A percentile compares a stretch with the other conserved stretches of the same genome.
These are phyloP conservation scores for Polyommatus icarus DNA, from an alignment of 2,888 invertebrate species.

Conservation along the genomic window DNA sequence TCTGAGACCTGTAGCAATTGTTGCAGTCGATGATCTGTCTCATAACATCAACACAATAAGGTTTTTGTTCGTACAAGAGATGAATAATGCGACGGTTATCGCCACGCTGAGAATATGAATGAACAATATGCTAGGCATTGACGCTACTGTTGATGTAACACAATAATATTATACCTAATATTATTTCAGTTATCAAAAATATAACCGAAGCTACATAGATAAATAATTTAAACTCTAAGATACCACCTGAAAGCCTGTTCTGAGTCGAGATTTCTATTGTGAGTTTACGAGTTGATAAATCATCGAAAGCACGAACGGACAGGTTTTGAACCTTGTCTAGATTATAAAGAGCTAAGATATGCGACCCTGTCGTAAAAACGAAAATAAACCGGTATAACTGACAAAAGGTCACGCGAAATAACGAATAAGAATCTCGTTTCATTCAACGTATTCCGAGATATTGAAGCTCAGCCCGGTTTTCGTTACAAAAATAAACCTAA, in stretches of 20 bases:
- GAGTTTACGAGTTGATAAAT: slow-evolving; percentile 37
- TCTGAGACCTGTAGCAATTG: not conserved
- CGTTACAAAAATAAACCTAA: too few relatives aligned
- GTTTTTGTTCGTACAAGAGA: slow-evolving; percentile 9
- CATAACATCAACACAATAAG: slow-evolving; percentile 3
- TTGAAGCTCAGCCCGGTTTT: not conserved
- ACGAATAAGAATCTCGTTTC: slow-evolving; percentile 33
- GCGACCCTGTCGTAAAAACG: slow-evolving; percentile 54
- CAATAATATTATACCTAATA: not conserved
- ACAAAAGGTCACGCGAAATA: slow-evolving; percentile 66
- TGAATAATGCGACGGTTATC: slow-evolving; percentile 7
- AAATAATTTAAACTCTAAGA: not conserved
- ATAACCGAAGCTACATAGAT: not conserved
- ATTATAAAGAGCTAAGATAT: slow-evolving; percentile 63
- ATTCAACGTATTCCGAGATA: slow-evolving; percentile 21
- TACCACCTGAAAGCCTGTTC: slow-evolving; percentile 7
- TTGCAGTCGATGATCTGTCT: not conserved
- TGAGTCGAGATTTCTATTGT: slow-evolving; percentile 21
- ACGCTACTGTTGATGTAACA: not conserved
- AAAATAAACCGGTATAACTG: slow-evolving; percentile 66
- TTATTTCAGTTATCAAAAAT: not conserved
- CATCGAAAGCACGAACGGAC: slow-evolving; percentile 48
- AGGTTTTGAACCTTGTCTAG: slow-evolving; percentile 58
- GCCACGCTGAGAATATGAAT: slow-evolving; percentile 17
- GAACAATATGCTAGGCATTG: slow-evolving; percentile 15